Base-by-base conservation (phyloP, 2,888 invertebrate genomes). In the Amphipyra tragopoginis region DNA sequence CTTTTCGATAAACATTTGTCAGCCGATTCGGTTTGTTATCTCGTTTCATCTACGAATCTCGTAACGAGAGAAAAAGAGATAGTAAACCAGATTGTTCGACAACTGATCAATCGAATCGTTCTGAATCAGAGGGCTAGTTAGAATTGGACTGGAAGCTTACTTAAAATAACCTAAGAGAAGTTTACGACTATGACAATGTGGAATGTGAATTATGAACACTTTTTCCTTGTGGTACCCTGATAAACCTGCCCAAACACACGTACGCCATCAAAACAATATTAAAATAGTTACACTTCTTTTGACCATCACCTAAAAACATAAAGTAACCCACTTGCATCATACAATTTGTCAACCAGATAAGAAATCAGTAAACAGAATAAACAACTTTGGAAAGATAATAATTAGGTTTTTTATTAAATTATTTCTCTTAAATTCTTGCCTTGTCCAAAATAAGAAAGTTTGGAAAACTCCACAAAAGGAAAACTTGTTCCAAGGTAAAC, bases 301-400 rank as follows among this genome's bases (percentile, higher is more conserved):
- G 11, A 9, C 40, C 51, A 47, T 57, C 48, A 51, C 53, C 74
- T 69, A 60, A 65, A 60, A 63, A 57, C 69, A 65, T 34, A 59
- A 55, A 56, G 38, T 73, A 65, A 72, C 69, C 69, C 33, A 73
- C 49, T 60, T 73, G 39, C 43, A 26, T 64, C 56, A 54, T 39
- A 67, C 44, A 33, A 67, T 67, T 57, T 58, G 43, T 54, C 43
- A 72, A 47, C 62, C 33, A 60, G 65, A 72, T 72, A 65, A 65
- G 38, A 21, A 54, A 57, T 8, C 13, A 50, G 52, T 47, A 53
- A 61, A 53, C 53, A 70, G n/a, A 39, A 54, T 39, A 66, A 67
- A 72, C 40, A 72, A 38, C 40, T 40, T 58, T 7, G 9, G 44
- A 54, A 62, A 57, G 15, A 67, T 47, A 48, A 3, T 53, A 45